Evolutionary conservation across 2,888 invertebrate genomes (phyloP).

Genomic region (Zelleria hepariella): DNA sequence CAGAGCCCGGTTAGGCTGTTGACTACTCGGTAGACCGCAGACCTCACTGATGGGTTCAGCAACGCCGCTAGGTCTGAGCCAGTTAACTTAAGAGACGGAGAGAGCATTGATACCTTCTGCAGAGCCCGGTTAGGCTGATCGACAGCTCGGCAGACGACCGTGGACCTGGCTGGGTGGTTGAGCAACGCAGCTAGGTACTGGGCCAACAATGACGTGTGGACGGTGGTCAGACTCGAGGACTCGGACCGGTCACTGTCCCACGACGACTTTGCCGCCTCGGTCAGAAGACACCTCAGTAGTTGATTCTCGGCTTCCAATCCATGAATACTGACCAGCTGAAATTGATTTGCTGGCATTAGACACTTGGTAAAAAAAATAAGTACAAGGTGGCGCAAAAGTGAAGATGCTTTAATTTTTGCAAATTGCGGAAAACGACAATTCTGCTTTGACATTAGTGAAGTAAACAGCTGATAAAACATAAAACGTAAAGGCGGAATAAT

Average conservation of each 20-base stretch:
- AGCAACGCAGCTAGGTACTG: conserved; percentile 78
- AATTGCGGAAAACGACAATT: too few species aligned
- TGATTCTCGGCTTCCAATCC: conserved; percentile 98
- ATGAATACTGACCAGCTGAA: conserved; percentile 89
- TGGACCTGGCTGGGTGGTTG: conserved; percentile 88
- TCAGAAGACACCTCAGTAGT: conserved; percentile 94
- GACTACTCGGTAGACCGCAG: conserved; percentile 90
- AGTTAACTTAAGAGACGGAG: too few species aligned
- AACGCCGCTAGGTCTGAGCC: conserved; percentile 75
- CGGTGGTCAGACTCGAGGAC: conserved; percentile 81
- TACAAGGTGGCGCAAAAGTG: not conserved
- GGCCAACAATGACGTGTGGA: conserved; percentile 75
- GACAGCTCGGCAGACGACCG: conserved; percentile 89
- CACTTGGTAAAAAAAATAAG: not conserved
- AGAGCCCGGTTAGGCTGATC: conserved; percentile 83
- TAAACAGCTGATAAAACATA: too few species aligned
- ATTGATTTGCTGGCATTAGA: conserved; percentile 13
- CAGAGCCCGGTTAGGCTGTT: conserved; percentile 82
- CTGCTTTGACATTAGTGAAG: too few species aligned
- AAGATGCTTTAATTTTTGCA: too few species aligned
- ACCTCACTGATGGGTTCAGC: conserved; percentile 87
- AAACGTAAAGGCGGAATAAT: too few species aligned
- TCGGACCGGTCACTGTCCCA: conserved; percentile 74
- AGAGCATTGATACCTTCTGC: conserved; percentile 75
- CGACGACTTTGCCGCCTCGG: conserved; percentile 83